phyloP scores from a whole-genome alignment of 2,797 vertebrate species.

The Amphiprion clarkii region DNA sequence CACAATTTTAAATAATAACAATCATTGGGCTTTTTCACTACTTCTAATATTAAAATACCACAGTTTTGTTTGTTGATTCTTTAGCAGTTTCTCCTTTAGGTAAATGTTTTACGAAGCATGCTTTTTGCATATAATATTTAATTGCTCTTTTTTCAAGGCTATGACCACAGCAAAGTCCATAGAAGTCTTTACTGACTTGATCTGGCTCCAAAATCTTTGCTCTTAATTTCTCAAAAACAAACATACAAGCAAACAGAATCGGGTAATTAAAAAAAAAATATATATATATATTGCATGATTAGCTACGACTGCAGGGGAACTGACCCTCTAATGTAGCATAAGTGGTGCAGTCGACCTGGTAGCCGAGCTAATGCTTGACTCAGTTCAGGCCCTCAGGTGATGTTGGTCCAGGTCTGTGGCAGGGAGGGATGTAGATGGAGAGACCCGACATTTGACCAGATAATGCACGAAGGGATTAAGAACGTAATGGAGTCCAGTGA shows the following conservation, averaged over 20 bases:
- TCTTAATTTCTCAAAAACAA: background rate
- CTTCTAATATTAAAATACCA: background rate
- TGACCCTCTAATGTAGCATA: slow-evolving; percentile 20
- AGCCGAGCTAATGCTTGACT: slow-evolving; percentile 34
- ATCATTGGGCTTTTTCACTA: background rate
- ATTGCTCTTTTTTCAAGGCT: background rate
- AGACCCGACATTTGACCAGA: slow-evolving; percentile 49
- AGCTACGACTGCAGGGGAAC: background rate
- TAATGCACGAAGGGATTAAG: slow-evolving; percentile 82
- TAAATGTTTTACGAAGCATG: background rate
- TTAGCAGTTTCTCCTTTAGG: background rate
- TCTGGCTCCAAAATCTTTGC: background rate
- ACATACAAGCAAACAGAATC: background rate
- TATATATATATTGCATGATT: background rate
- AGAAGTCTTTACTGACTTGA: background rate
- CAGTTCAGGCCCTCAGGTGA: slow-evolving; percentile 22
- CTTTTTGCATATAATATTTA: background rate
- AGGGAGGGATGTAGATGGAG: slow-evolving; percentile 22
- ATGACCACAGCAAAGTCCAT: background rate
- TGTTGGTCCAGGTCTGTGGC: slow-evolving; percentile 27
- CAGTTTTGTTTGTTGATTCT: background rate
- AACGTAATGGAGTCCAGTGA: slow-evolving; percentile 64
- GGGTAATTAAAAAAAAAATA: background rate
- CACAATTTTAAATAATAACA: background rate
- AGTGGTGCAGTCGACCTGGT: background rate